A percentile compares a stretch with the other conserved stretches of the same genome.
phyloP scores from a whole-genome alignment of 2,797 vertebrate species.

The Melopsittacus undulatus region DNA sequence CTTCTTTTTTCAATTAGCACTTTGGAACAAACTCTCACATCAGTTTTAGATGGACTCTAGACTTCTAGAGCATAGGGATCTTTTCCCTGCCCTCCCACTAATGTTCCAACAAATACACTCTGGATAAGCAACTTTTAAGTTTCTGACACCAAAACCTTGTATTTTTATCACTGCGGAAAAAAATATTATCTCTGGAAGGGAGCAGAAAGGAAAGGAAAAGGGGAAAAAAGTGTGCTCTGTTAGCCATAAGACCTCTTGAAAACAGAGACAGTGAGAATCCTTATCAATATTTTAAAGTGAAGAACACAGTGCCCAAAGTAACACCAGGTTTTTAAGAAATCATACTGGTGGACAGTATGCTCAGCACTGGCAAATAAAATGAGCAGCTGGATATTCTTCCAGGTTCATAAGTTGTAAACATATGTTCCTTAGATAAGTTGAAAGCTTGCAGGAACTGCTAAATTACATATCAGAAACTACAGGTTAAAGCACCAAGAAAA shows the following conservation, averaged over 20 bases:
- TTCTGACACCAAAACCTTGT: neutral
- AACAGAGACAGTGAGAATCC: neutral
- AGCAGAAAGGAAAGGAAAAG: too few species aligned
- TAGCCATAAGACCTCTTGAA: neutral
- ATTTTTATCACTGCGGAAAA: neutral
- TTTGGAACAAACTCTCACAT: neutral
- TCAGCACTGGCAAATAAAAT: neutral
- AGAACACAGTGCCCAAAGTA: neutral
- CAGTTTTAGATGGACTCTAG: neutral
- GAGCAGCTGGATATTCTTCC: neutral
- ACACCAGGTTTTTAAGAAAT: neutral
- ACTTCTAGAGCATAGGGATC: neutral
- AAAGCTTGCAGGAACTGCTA: neutral
- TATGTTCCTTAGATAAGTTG: neutral
- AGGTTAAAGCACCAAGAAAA: neutral
- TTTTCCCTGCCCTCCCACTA: neutral
- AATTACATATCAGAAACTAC: neutral
- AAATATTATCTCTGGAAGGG: neutral
- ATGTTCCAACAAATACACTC: neutral
- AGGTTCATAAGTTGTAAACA: neutral
- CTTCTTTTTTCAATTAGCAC: neutral
- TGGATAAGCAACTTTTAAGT: neutral
- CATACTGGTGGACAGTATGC: neutral
- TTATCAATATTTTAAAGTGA: neutral
- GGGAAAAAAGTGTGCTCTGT: fast-evolving